Base-by-base conservation (phyloP, 23 tunicate species). In the Ciona savignyi region DNA sequence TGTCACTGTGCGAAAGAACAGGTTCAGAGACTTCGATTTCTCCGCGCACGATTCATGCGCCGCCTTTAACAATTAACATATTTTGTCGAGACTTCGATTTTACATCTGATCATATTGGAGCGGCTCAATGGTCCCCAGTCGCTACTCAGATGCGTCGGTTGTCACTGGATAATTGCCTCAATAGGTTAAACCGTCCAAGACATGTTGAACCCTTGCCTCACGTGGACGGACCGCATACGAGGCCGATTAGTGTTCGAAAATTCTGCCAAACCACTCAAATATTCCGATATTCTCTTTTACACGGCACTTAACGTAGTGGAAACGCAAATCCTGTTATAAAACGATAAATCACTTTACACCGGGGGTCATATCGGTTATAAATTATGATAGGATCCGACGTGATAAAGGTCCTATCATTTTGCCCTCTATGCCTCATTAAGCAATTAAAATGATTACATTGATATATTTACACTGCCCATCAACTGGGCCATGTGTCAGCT, bases 91-190 rank as follows among this genome's bases (percentile, higher is more conserved):
- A 49, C 6, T 21, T 11, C 4, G 27, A 23, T 64, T 21, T 51
- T 3, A 25, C 65, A 9, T 25, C 33, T 29, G 34, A 33, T 70
- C 74, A 26, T 22, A 26, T 72, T 72, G 56, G 77, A 24, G 65
- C 51, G 69, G 32, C 32, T 71, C 62, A 63, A 26, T 63, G 60
- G 73, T 65, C 85, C 29, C 77, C 22, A 24, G 34, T 56, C 78
- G 33, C 60, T 62, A 65, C 48, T 81, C 85, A 73, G 73, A 72
- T 81, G 70, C 64, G 25, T 25, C 26, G 63, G 65, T 33, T 79
- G 84, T 70, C 84, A 79, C 29, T 1, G 33, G 61, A 25, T 71
- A 79, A 79, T 79, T 79, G 70, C 60, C 77, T 70, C 49, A 79
- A 74, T 62, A 28, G 69, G 79, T 30, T 62, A 31, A 24, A 29